Percentiles rank a stretch among this genome's conserved stretches.
Conservation (phyloP, 2,888 invertebrate genomes). For the Acanthopleura granulata region DNA sequence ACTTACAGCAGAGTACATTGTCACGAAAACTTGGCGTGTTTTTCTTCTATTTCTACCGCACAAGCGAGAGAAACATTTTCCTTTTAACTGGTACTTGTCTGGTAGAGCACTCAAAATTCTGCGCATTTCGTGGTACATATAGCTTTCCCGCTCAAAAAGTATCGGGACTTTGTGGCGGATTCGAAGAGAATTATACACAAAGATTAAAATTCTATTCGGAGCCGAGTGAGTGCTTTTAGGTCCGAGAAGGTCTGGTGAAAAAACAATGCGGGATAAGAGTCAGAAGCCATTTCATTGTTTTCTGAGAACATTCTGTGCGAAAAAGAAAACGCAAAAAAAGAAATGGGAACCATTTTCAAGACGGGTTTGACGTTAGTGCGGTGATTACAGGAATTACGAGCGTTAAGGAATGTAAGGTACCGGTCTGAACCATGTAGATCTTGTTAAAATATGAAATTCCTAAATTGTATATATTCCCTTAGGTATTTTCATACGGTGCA, state of each 20-base stretch:
- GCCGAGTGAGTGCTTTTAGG: background rate
- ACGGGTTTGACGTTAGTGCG: background rate
- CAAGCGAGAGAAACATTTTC: background rate
- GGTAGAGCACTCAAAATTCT: slow-evolving; percentile 3
- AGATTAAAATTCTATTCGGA: background rate
- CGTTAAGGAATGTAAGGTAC: background rate
- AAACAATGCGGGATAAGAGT: slow-evolving; percentile 7
- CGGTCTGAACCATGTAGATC: background rate
- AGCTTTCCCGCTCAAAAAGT: background rate
- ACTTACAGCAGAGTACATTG: background rate
- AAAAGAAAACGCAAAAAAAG: too few species aligned
- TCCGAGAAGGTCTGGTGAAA: background rate
- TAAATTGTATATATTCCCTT: slow-evolving; percentile 7
- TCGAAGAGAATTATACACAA: background rate
- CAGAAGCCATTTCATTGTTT: slow-evolving; percentile 5
- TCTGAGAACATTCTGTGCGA: background rate
- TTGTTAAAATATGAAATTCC: slow-evolving; percentile 9
- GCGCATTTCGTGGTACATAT: background rate
- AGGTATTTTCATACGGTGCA: slow-evolving; percentile 7
- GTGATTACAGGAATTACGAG: background rate
- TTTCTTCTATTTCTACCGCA: background rate
- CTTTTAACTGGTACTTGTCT: slow-evolving; percentile 2
- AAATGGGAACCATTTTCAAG: too few species aligned
- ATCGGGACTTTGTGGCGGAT: background rate
- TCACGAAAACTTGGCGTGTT: background rate